Conservation (phyloP, 92 coral and sea anemone genomes). For the Zoanthus gigantus region DNA sequence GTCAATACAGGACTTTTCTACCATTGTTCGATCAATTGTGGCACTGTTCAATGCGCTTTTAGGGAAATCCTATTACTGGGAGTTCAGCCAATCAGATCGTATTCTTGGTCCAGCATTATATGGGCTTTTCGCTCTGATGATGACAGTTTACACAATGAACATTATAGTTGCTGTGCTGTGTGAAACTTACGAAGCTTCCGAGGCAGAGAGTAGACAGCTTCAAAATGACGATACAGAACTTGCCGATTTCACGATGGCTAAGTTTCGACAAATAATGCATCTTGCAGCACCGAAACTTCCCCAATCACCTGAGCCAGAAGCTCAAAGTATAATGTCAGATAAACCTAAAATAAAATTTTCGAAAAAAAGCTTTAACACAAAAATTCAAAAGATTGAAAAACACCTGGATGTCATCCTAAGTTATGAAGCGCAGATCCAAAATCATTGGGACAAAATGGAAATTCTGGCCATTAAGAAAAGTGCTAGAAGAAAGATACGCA, state of each 20-base stretch:
- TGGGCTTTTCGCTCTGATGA: conserved; percentile 62
- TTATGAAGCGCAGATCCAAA: conserved; percentile 20
- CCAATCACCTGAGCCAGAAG: background rate
- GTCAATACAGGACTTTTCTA: conserved; percentile 51
- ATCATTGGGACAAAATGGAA: conserved; percentile 1
- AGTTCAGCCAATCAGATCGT: conserved; percentile 61
- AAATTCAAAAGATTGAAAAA: conserved; percentile 19
- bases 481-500: background rate
- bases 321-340: no score
- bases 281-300: conserved; percentile 25
- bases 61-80: conserved; percentile 71
- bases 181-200: conserved; percentile 56
- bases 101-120: conserved; percentile 73
- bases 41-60: conserved; percentile 74
- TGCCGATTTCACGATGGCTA: conserved; percentile 59
- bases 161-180: conserved; percentile 80
- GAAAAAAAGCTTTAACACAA: conserved; percentile 6
- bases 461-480: no score
- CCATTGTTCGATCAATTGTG: conserved; percentile 64
- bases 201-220: conserved; percentile 41
- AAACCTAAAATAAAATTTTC: background rate
- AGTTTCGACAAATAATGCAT: conserved; percentile 58
- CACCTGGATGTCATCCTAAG: conserved; percentile 11
- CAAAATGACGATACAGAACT: conserved; percentile 74
- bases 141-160: conserved; percentile 76